These are phyloP conservation scores for Andricus grossulariae DNA, from an alignment of 1,140 invertebrate species.

Conservation along the genomic window DNA sequence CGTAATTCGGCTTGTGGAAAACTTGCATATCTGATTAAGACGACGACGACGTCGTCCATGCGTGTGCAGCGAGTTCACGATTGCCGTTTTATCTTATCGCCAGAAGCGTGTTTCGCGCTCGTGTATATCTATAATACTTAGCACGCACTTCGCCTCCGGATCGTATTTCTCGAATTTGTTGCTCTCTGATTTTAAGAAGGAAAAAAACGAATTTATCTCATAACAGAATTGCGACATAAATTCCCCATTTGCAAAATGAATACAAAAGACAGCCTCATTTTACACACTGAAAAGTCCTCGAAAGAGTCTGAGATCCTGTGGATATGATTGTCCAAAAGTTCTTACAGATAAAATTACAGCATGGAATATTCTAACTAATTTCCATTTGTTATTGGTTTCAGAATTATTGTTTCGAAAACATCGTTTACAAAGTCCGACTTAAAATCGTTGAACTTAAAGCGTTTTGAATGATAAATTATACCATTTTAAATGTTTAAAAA, in stretches of 20 bases:
- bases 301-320: no score
- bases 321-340: no score
- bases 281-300: no score
- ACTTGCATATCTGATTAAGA: conserved; percentile 40
- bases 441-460: no score
- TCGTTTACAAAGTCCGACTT: no score
- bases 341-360: no score
- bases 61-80: conserved; percentile 32
- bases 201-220: conserved; percentile 14
- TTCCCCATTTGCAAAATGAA: neutral
- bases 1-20: conserved; percentile 14
- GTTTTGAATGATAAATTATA: no score
- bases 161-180: conserved; percentile 1
- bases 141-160: conserved; percentile 16
- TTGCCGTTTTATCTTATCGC: conserved; percentile 47
- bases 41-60: conserved; percentile 26
- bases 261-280: neutral
- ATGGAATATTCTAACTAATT: no score
- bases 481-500: no score
- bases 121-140: conserved; percentile 31
- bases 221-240: neutral
- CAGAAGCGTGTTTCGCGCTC: conserved; percentile 34
- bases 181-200: neutral
- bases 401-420: no score
- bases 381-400: no score